Evolutionary conservation across 2,888 invertebrate genomes (phyloP).

Genomic region (Ceraclea dissimilis): DNA sequence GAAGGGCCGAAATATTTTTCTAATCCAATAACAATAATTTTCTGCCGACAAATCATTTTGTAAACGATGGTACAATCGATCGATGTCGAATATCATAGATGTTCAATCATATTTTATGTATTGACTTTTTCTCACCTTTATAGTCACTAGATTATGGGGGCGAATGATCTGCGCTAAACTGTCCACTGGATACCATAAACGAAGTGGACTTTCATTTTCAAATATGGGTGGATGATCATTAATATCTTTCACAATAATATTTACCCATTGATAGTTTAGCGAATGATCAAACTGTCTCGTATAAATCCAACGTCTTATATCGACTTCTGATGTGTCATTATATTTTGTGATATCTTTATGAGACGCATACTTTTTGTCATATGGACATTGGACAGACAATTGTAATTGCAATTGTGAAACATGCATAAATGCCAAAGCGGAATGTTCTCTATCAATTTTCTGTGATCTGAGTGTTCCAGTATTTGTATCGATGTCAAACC

Average conservation of each 20-base stretch:
- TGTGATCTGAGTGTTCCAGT: conserved; percentile 32
- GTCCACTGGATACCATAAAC: conserved; percentile 42
- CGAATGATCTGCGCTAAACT: conserved; percentile 37
- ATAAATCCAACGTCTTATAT: conserved; percentile 38
- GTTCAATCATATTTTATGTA: too few species aligned
- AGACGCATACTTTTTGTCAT: too few species aligned
- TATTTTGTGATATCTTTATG: conserved; percentile 10
- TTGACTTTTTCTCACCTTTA: conserved; percentile 46
- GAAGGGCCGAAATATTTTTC: too few species aligned
- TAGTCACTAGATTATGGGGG: conserved; percentile 40
- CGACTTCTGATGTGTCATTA: conserved; percentile 29
- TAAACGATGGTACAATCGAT: too few species aligned
- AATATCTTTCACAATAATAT: conserved; percentile 47
- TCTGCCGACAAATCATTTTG: too few species aligned
- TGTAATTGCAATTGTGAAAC: conserved; percentile 45
- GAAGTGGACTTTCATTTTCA: conserved; percentile 35
- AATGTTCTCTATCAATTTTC: conserved; percentile 42
- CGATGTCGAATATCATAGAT: too few species aligned
- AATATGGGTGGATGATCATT: conserved; percentile 48
- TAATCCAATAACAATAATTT: too few species aligned
- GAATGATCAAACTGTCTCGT: conserved; percentile 38
- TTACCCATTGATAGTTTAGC: conserved; percentile 38
- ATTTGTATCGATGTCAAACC: conserved; percentile 36
- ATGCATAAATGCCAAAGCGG: conserved; percentile 42
- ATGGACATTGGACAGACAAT: conserved; percentile 34